Base-by-base conservation (phyloP, 2,797 vertebrate genomes). In the Ispidina picta region DNA sequence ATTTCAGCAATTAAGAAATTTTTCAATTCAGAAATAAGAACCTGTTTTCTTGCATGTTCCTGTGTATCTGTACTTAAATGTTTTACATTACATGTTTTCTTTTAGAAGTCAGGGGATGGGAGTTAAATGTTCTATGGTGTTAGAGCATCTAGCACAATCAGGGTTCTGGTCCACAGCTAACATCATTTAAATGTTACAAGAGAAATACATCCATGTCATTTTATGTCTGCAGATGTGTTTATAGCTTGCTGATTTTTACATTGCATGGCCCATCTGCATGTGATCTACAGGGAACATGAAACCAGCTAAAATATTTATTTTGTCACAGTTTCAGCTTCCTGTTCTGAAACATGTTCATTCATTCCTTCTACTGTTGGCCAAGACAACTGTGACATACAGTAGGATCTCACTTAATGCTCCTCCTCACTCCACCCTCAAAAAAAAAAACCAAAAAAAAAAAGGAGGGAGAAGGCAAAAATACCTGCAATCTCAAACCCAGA, bases 341-440 rank as follows among this genome's bases (percentile, higher is more conserved):
- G 18, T 83, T 77, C 37, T 68, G n/a, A 33, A 85, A 46, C 44
- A 54, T 52, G n/a, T 59, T 62, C 10, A 4, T 73, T 79, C 17
- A 6, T 69, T 79, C 28, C 17, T 9, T 37, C 18, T 76, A 58
- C 28, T 64, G 7, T 41, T 68, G 37, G 16, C 33, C 19, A 49
- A 70, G 72, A 68, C 18, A 49, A 35, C 14, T 70, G 15, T 51
- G 48, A 41, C 22, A 15, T 48, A 26, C 1, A 16, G 35, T 31
- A 13, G 33, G 15, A 44, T 77, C 73, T 86, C 43, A 16, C 8
- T 37, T 71, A 71, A 26, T 56, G 4, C 5, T 43, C 22, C 16
- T 15, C 4, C 25, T 16, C 15, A 21, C n/a, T 9, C 1, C 1
- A 3, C 4, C 3, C 12, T 20, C 5, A 8, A 2, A 7, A 19